phyloP scores from a whole-genome alignment of 2,888 invertebrate genomes.

The Congeria kusceri region DNA sequence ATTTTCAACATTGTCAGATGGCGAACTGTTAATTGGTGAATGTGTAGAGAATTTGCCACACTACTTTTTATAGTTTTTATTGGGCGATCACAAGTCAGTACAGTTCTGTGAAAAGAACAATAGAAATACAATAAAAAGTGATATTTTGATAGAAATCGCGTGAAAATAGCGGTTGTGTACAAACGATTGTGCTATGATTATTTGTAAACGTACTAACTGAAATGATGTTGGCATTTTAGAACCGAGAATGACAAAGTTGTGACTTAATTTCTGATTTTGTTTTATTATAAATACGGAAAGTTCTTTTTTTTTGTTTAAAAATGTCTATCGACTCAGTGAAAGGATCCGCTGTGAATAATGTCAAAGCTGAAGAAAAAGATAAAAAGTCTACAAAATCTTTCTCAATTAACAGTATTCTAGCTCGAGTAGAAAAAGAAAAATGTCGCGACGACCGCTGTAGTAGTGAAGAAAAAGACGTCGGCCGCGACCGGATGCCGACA shows the following conservation, averaged over 20 bases:
- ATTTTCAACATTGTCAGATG: not conserved
- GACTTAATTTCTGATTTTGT: too few species aligned
- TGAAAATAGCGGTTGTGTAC: too few species aligned
- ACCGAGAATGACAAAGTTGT: too few species aligned
- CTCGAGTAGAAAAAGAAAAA: slow-evolving; percentile 61
- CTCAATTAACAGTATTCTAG: slow-evolving; percentile 78
- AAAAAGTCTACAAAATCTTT: slow-evolving; percentile 66
- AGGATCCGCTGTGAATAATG: too few species aligned
- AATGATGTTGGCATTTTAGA: too few species aligned
- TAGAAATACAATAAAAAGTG: not conserved
- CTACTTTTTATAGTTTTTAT: not conserved
- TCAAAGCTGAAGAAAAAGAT: slow-evolving; percentile 5
- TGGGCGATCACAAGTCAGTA: not conserved
- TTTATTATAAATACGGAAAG: too few species aligned
- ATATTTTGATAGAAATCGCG: too few species aligned
- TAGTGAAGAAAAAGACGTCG: slow-evolving; percentile 13
- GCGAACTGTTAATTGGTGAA: not conserved
- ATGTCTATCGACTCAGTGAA: too few species aligned
- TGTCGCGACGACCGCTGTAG: slow-evolving; percentile 36
- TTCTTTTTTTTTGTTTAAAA: too few species aligned
- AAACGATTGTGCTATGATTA: too few species aligned
- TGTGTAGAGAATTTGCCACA: too few species aligned
- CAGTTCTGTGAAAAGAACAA: not conserved
- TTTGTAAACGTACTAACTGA: too few species aligned
- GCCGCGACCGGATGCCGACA: slow-evolving; percentile 43